Conservation (phyloP, 2,113 vertebrate species). For the Rhinolophus ferrumequinum region DNA sequence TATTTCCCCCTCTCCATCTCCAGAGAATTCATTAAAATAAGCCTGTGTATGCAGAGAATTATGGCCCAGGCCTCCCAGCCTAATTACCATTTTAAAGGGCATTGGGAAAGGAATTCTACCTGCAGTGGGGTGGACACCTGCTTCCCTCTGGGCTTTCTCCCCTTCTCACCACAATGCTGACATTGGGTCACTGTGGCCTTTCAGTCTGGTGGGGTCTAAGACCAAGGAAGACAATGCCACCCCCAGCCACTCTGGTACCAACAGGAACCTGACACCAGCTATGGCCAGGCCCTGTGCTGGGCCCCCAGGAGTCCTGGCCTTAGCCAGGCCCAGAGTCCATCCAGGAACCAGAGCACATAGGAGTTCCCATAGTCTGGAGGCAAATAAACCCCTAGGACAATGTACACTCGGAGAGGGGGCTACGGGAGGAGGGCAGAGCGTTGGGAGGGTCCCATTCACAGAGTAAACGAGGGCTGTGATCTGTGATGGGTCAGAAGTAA, state of each 20-base stretch:
- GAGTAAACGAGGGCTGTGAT: background rate
- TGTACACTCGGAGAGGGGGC: fast-evolving
- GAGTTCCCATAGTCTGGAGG: background rate
- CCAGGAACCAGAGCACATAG: background rate
- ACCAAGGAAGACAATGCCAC: background rate
- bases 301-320: background rate
- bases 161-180: fast-evolving
- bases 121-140: background rate
- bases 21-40: constrained; percentile 54
- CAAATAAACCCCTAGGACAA: background rate
- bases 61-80: background rate
- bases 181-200: background rate
- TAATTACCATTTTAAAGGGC: constrained; percentile 20
- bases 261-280: background rate
- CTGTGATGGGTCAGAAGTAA: background rate
- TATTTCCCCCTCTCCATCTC: background rate
- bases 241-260: background rate
- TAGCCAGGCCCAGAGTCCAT: background rate
- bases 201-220: background rate
- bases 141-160: background rate
- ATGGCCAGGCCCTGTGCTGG: background rate
- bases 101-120: background rate
- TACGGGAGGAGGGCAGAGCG: too few species aligned
- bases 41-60: background rate
- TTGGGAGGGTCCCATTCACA: background rate